phyloP scores from a whole-genome alignment of 1,140 invertebrate species.

The Acromyrmex echinatior region DNA sequence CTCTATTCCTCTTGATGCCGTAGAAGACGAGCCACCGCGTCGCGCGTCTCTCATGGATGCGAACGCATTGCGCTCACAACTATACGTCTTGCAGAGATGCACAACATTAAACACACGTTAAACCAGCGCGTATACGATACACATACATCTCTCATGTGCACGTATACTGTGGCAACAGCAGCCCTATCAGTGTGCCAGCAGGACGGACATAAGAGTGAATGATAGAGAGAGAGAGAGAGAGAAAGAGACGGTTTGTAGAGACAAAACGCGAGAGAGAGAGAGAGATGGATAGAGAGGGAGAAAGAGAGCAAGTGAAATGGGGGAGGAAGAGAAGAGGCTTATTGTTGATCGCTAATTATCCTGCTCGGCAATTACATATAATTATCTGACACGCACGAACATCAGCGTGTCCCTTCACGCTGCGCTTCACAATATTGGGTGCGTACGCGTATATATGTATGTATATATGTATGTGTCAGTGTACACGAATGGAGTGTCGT shows the following conservation, averaged over 20 bases:
- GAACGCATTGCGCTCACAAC: constrained; percentile 33
- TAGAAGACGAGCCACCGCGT: constrained; percentile 22
- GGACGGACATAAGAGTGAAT: constrained; percentile 26
- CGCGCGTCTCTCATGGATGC: constrained; percentile 39
- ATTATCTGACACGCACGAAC: constrained; percentile 84
- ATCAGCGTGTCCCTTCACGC: constrained; percentile 65
- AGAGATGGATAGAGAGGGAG: constrained; percentile 60
- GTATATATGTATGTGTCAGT: constrained; percentile 47
- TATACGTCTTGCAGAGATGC: constrained; percentile 12
- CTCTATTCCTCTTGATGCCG: constrained; percentile 44
- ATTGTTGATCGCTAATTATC: constrained; percentile 86
- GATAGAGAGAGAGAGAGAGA: constrained; percentile 62
- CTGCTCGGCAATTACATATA: constrained; percentile 83
- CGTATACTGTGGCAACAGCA: constrained; percentile 13
- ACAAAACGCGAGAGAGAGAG: constrained; percentile 47
- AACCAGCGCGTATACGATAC: background rate
- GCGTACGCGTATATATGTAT: background rate
- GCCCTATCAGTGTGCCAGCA: constrained; percentile 30
- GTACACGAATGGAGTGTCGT: constrained; percentile 49
- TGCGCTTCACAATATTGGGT: constrained; percentile 74
- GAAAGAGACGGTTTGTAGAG: constrained; percentile 11
- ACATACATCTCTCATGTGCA: background rate
- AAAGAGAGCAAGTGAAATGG: constrained; percentile 29
- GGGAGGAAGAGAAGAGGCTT: constrained; percentile 75
- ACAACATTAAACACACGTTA: constrained; percentile 35